Conservation (phyloP, 1,140 invertebrate species). For the Cepaea nemoralis region DNA sequence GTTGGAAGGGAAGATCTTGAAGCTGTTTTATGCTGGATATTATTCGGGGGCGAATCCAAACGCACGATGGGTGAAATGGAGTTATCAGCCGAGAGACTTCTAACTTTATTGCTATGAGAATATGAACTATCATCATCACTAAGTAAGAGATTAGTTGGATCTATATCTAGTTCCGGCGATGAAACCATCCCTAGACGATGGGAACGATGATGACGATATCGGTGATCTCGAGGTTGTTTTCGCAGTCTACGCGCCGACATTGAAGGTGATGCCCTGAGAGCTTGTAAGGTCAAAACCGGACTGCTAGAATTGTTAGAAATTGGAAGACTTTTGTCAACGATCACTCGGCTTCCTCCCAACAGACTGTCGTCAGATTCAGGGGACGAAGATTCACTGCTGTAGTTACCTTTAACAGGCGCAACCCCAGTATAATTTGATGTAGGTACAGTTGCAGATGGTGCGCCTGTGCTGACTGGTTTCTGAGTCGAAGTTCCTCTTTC, state of each 20-base stretch:
- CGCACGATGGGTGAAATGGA: slow-evolving; percentile 24
- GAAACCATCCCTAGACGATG: neutral
- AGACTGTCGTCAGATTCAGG: slow-evolving; percentile 36
- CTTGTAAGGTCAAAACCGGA: neutral
- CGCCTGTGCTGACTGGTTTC: neutral
- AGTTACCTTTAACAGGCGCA: too few relatives aligned
- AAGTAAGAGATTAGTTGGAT: neutral
- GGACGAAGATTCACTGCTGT: slow-evolving; percentile 35
- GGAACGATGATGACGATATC: neutral
- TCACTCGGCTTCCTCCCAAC: slow-evolving; percentile 6
- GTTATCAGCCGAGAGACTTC: slow-evolving; percentile 36
- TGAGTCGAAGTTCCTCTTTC: slow-evolving; percentile 46
- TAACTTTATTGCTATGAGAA: neutral
- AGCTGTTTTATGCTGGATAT: neutral
- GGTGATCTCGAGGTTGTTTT: neutral
- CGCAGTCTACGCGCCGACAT: neutral
- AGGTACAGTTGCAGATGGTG: neutral
- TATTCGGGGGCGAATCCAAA: slow-evolving; percentile 23
- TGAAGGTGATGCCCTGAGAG: neutral
- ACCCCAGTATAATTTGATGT: neutral
- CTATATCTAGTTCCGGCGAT: slow-evolving; percentile 26
- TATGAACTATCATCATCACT: neutral
- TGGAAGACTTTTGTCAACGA: slow-evolving; percentile 20
- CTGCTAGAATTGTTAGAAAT: neutral
- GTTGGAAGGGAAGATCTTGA: slow-evolving; percentile 4